phyloP scores from a whole-genome alignment of 2,888 invertebrate genomes.

The Amblyjoppa proteus region DNA sequence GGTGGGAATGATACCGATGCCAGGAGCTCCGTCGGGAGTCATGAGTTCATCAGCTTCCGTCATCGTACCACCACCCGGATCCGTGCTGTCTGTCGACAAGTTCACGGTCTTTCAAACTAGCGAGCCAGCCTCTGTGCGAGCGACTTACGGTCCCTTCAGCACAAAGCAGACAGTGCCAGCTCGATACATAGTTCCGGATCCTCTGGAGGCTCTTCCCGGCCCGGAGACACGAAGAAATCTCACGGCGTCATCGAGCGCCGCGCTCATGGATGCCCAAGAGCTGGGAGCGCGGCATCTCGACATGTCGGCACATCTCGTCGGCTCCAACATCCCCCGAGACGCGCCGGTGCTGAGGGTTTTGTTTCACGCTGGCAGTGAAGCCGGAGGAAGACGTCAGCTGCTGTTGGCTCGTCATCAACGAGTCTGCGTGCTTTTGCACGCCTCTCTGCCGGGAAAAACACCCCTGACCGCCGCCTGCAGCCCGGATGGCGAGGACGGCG shows the following conservation, averaged over 20 bases:
- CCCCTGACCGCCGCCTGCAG: slow-evolving; percentile 95
- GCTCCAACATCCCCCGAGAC: slow-evolving; percentile 93
- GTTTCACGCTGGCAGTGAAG: slow-evolving; percentile 96
- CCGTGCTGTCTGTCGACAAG: slow-evolving; percentile 93
- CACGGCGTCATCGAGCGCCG: slow-evolving; percentile 84
- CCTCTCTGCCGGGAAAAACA: slow-evolving; percentile 86
- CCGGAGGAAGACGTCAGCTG: slow-evolving; percentile 91
- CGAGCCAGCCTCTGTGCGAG: slow-evolving; percentile 95
- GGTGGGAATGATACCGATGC: slow-evolving; percentile 61
- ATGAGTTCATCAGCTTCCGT: slow-evolving; percentile 83
- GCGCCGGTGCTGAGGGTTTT: slow-evolving; percentile 96
- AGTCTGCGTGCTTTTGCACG: slow-evolving; percentile 93
- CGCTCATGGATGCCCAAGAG: slow-evolving; percentile 87
- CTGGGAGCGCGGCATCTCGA: slow-evolving; percentile 92
- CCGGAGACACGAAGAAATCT: slow-evolving; percentile 80
- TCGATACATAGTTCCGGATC: slow-evolving; percentile 94
- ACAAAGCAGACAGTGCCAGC: slow-evolving; percentile 98
- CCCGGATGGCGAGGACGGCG: slow-evolving; percentile 96
- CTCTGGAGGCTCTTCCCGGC: slow-evolving; percentile 88
- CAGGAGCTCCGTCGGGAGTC: slow-evolving; percentile 62
- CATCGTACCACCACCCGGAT: slow-evolving; percentile 87
- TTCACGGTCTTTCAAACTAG: slow-evolving; percentile 97
- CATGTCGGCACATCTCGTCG: slow-evolving; percentile 97
- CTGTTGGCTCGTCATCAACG: slow-evolving; percentile 88
- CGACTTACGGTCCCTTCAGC: slow-evolving; percentile 97